Evolutionary conservation across 2,797 vertebrate genomes (phyloP).

Genomic region (Pogoniulus pusillus): DNA sequence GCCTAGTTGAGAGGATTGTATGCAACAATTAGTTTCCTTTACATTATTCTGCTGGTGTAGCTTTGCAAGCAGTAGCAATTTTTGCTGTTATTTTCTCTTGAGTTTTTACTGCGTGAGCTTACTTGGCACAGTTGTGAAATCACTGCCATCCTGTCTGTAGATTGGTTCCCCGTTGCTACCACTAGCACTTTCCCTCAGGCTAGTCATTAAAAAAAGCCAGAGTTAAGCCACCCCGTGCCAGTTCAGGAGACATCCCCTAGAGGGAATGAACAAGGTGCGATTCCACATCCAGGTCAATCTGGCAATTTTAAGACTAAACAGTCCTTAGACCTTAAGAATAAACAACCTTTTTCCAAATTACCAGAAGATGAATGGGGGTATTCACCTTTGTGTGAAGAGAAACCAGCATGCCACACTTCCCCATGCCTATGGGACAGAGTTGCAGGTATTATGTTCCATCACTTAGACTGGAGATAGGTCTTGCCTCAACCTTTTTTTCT

Average conservation of each 20-base stretch:
- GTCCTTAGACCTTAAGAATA: neutral
- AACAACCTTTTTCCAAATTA: neutral
- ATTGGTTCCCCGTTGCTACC: neutral
- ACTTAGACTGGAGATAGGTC: neutral
- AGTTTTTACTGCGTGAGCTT: neutral
- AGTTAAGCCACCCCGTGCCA: neutral
- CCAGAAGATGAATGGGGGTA: neutral
- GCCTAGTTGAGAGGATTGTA: neutral
- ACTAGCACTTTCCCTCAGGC: neutral
- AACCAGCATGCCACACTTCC: neutral
- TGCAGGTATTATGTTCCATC: neutral
- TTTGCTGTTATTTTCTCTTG: neutral
- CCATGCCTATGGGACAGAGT: fast-evolving
- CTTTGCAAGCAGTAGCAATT: constrained; percentile 3
- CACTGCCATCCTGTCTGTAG: neutral
- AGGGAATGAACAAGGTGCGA: neutral
- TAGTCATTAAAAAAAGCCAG: neutral
- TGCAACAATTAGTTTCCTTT: constrained; percentile 1
- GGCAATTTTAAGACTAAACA: neutral
- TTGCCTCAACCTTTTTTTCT: neutral
- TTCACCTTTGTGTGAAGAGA: neutral
- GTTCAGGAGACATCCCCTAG: neutral
- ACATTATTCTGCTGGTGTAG: constrained; percentile 6
- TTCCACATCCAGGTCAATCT: neutral
- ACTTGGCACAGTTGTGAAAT: constrained; percentile 17